Conservation (phyloP, 1,140 invertebrate species). For the Schlechtendalia chinensis region DNA sequence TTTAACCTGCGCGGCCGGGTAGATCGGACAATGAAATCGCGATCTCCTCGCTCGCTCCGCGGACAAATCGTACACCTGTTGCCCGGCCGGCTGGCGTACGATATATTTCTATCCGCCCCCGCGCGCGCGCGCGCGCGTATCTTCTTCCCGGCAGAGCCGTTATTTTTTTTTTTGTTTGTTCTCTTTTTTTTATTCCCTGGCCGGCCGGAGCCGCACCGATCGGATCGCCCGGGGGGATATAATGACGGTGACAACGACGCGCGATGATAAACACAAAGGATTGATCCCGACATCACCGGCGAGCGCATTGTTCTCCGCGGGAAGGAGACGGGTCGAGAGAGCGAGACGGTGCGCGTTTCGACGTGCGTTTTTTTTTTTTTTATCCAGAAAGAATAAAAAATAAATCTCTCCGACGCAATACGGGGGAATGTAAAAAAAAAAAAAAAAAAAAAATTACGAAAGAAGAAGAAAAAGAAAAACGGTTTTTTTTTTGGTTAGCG, state of each 20-base stretch:
- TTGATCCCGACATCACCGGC: constrained; percentile 28
- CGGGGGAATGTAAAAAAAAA: neutral
- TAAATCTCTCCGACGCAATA: constrained; percentile 6
- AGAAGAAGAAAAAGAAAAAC: constrained; percentile 2
- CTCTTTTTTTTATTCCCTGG: neutral
- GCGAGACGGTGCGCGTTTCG: neutral
- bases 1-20: constrained; percentile 17
- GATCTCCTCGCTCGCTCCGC: constrained; percentile 44
- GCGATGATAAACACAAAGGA: constrained; percentile 24
- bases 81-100: neutral
- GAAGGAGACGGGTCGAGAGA: neutral
- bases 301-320: constrained; percentile 40
- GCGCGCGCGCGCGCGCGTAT: neutral
- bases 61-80: constrained; percentile 46
- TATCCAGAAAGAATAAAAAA: constrained; percentile 4
- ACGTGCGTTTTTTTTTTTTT: constrained; percentile 32
- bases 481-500: too few relatives aligned
- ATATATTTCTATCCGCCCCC: constrained; percentile 8
- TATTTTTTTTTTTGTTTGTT: constrained; percentile 1
- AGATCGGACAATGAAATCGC: constrained; percentile 48
- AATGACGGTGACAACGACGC: constrained; percentile 40
- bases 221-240: constrained; percentile 16
- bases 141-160: constrained; percentile 37
- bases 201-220: constrained; percentile 2
- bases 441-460: constrained; percentile 8